These are phyloP conservation scores for Rhinoraja longicauda DNA, from an alignment of 2,797 vertebrate genomes.

Conservation along the genomic window DNA sequence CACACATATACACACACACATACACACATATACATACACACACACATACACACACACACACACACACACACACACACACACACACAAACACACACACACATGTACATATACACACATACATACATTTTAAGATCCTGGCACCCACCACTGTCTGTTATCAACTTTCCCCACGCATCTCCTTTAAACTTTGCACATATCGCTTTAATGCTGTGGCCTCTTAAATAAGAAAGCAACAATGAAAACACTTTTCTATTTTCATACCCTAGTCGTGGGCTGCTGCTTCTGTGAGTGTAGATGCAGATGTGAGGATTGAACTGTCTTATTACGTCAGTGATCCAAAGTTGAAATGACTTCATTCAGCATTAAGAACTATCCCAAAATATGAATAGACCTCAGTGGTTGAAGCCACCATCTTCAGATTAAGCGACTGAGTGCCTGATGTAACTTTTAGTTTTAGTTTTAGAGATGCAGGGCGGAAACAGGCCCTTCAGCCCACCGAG, in stretches of 20 bases:
- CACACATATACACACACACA: no score
- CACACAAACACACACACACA: no score
- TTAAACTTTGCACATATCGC: no score
- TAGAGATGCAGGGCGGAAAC: no score
- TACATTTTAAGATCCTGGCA: no score
- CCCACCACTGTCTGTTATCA: no score
- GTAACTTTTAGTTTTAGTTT: background rate
- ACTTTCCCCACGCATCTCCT: no score
- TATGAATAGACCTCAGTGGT: background rate
- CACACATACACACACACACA: no score
- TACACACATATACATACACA: no score
- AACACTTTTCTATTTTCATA: background rate
- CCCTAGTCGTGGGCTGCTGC: background rate
- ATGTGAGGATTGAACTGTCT: background rate
- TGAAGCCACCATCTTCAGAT: background rate
- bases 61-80: no score
- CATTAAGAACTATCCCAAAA: background rate
- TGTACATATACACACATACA: no score
- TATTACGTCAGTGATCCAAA: background rate
- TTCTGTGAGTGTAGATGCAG: background rate
- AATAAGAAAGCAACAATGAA: background rate
- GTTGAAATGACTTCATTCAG: background rate
- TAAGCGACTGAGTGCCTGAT: background rate
- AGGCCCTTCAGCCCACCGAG: no score
- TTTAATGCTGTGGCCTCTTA: background rate